Evolutionary conservation across 2,113 vertebrate genomes (phyloP), one percentile per base, ranked within the genome.

Genomic region (Xiphophorus couchianus): DNA sequence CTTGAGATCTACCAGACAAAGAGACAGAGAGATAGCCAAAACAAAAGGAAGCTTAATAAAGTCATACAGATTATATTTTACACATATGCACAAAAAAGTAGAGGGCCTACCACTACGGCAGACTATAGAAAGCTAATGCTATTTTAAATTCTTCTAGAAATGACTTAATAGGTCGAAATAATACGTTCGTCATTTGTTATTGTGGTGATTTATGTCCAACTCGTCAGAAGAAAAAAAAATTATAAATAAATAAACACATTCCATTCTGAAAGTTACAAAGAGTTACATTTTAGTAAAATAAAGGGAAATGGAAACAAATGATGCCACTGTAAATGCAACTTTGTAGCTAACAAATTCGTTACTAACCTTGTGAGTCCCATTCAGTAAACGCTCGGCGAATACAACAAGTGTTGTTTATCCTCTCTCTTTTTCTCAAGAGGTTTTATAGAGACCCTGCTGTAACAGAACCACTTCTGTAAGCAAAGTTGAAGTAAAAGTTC

Each of bases 351-450:
- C 33, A 28, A 69, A 31, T 64, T 3, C 65, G 17, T 72, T 54
- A 92, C 92, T 61, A 73, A 92, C 92, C 92, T 90, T 73, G 62
- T 76, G 54, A 76, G 74, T 89, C 87, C 87, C 89, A 90, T 87
- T 84, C 90, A 89, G 77, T 74, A 78, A 65, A 61, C 28, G 33
- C 76, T 62, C 63, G n/a, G 39, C 30, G 48, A 51, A 22, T 51
- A 35, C 66, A 71, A n/a, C 25, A 48, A 17, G 31, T 1, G 14
- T 15, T 27, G 25, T 12, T 14, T 25, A 51, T 51, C 27, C 27
- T 70, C 39, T 22, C 22, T 39, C 33, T 66, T 39, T 28, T 54
- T 9, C 17, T 54, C 2, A 25, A 8, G 17, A 25, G 48, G 15
- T 15, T 25, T 54, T n/a, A n/a, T 9, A 10, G 7, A 54, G 51